Conservation (phyloP, 2,797 vertebrate genomes). For the Cephalopachus bancanus region DNA sequence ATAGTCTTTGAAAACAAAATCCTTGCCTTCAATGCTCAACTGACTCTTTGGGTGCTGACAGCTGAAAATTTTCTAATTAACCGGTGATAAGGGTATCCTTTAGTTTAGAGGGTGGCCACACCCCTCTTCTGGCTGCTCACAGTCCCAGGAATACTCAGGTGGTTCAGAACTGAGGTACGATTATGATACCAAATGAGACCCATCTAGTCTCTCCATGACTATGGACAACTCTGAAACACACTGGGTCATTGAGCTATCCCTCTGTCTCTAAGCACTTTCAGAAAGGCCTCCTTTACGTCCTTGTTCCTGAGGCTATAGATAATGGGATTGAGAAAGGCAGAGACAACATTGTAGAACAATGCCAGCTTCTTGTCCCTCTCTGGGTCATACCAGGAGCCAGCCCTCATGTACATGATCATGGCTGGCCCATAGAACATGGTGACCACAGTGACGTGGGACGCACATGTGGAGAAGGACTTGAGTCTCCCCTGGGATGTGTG, state of each 20-base stretch:
- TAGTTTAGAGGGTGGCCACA: not conserved
- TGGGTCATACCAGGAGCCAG: conserved; percentile 77
- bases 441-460: conserved; percentile 81
- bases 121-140: not conserved
- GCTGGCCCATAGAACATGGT: conserved; percentile 82
- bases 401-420: conserved; percentile 84
- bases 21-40: not conserved
- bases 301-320: conserved; percentile 84
- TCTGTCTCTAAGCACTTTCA: conserved; percentile 68
- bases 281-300: conserved; percentile 80
- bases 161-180: not conserved
- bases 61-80: not conserved
- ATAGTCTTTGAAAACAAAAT: not conserved
- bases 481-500: conserved; percentile 72
- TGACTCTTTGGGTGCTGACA: not conserved
- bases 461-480: conserved; percentile 83
- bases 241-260: not conserved
- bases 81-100: not conserved
- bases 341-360: conserved; percentile 81
- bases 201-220: not conserved
- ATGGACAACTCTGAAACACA: not conserved
- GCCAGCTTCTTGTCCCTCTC: conserved; percentile 83
- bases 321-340: conserved; percentile 83
- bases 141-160: not conserved
- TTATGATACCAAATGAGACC: not conserved